Conservation (phyloP, 2,113 vertebrate genomes). For the Malaclemys terrapin region DNA sequence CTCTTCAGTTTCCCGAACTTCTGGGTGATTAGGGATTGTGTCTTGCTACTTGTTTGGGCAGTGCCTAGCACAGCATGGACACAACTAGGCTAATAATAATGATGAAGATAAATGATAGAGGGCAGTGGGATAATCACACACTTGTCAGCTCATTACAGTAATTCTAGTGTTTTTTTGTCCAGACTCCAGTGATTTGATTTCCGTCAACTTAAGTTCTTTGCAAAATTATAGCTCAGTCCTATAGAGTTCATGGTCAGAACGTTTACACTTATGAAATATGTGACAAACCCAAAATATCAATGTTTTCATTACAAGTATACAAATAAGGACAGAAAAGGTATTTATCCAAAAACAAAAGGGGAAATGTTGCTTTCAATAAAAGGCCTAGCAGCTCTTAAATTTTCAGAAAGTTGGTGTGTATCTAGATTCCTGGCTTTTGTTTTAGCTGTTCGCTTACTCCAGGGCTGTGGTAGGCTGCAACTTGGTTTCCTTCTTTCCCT, state of each 20-base stretch:
- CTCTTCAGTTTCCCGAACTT: neutral
- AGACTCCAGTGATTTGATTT: neutral
- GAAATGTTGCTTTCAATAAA: constrained; percentile 47
- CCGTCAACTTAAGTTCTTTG: neutral
- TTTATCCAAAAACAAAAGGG: neutral
- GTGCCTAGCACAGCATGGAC: accelerated
- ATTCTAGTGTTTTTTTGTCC: neutral
- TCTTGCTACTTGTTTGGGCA: neutral
- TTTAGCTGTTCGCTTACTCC: constrained; percentile 16
- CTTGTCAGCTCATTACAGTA: neutral
- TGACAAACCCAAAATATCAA: neutral
- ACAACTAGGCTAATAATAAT: neutral
- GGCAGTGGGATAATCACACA: neutral
- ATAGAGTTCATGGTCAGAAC: neutral
- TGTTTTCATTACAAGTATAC: neutral
- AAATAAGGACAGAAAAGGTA: neutral
- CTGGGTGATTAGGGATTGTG: neutral
- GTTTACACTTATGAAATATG: neutral
- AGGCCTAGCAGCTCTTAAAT: neutral
- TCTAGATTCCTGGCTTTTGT: neutral
- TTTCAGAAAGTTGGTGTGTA: neutral
- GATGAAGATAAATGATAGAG: neutral
- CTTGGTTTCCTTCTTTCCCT: constrained; percentile 33
- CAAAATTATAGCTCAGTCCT: neutral
- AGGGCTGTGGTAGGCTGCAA: neutral